Percentiles rank a stretch among this genome's conserved stretches.
These are phyloP conservation scores for Perca flavescens DNA, from an alignment of 2,113 vertebrate species.

Conservation along the genomic window DNA sequence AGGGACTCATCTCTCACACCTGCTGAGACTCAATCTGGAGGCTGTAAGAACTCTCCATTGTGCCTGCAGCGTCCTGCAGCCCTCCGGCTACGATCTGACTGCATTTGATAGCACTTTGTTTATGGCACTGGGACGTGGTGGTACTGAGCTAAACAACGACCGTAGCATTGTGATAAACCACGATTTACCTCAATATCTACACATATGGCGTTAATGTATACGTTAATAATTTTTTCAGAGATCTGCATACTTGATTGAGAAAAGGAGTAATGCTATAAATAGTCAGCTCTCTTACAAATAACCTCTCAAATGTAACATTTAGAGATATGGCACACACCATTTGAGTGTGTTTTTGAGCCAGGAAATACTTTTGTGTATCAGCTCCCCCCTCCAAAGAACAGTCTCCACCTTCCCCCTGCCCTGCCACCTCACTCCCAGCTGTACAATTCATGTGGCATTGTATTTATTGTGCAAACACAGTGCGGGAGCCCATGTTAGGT, in stretches of 20 bases:
- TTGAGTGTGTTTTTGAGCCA: slow-evolving; percentile 18
- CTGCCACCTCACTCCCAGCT: slow-evolving; percentile 32
- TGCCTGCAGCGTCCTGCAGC: slow-evolving; percentile 61
- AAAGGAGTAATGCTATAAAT: not conserved
- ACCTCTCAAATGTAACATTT: slow-evolving; percentile 34
- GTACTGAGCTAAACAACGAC: slow-evolving; percentile 28
- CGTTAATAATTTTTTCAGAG: not conserved
- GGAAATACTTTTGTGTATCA: slow-evolving; percentile 29
- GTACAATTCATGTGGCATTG: slow-evolving; percentile 67
- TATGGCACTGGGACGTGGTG: slow-evolving; percentile 19
- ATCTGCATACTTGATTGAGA: not conserved
- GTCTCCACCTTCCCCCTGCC: slow-evolving; percentile 10
- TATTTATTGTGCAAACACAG: slow-evolving; percentile 77
- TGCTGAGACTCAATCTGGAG: slow-evolving; percentile 80
- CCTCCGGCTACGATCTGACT: slow-evolving; percentile 46
- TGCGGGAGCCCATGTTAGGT: slow-evolving; percentile 76
- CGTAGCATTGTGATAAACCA: slow-evolving; percentile 1
- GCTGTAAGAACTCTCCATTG: slow-evolving; percentile 61
- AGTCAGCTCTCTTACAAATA: slow-evolving; percentile 41
- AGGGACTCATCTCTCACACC: slow-evolving; percentile 73
- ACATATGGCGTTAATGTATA: not conserved
- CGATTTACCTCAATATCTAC: not conserved
- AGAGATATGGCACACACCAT: slow-evolving; percentile 19
- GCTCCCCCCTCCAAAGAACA: slow-evolving; percentile 14
- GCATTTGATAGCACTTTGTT: slow-evolving; percentile 42